These are phyloP conservation scores for Maylandia zebra DNA, from an alignment of 2,113 vertebrate genomes.

Conservation along the genomic window DNA sequence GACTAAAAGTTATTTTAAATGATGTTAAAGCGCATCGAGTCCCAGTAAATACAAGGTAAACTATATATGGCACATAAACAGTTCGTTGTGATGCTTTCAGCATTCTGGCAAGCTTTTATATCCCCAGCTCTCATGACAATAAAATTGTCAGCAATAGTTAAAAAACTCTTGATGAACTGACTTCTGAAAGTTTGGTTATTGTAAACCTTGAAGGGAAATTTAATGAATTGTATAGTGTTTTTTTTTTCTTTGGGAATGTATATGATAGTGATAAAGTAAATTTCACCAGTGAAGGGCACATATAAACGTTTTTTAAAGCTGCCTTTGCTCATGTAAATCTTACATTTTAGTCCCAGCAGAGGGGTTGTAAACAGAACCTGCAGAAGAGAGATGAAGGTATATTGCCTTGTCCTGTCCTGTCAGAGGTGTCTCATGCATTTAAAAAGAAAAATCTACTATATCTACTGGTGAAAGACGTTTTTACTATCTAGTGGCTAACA, in stretches of 20 bases:
- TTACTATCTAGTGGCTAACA: background rate
- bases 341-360: background rate
- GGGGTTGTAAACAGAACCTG: background rate
- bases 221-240: background rate
- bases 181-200: constrained; percentile 38
- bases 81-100: constrained; percentile 19
- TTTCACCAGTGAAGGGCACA: background rate
- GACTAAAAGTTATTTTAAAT: constrained; percentile 3
- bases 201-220: constrained; percentile 14
- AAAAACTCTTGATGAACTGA: constrained; percentile 22
- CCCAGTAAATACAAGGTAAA: constrained; percentile 13
- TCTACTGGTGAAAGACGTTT: background rate
- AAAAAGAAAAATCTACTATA: background rate
- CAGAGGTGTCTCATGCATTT: background rate
- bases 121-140: background rate
- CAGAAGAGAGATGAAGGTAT: background rate
- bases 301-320: constrained; percentile 14
- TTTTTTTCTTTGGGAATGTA: background rate
- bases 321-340: constrained; percentile 16
- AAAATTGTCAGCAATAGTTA: constrained; percentile 32
- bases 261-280: constrained; percentile 21
- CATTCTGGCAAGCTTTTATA: background rate
- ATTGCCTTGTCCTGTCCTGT: background rate
- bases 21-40: background rate
- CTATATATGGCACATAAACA: background rate